A percentile compares a stretch with the other conserved stretches of the same genome.
Conservation (phyloP, 2,888 invertebrate species). For the Tyria jacobaeae region DNA sequence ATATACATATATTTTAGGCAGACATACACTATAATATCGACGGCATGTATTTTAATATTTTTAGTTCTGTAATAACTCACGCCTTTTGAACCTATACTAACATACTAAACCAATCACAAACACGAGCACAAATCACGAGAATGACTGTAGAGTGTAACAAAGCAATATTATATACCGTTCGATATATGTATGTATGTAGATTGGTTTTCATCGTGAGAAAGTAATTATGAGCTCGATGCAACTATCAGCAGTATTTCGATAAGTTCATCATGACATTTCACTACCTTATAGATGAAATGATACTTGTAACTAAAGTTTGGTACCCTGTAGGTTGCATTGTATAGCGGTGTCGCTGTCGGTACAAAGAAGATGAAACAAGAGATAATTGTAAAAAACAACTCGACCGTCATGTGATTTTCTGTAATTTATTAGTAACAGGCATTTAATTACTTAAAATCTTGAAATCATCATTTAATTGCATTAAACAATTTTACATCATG, state of each 20-base stretch:
- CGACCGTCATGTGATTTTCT: neutral
- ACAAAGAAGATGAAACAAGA: neutral
- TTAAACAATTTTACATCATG: too few species aligned
- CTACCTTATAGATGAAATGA: neutral
- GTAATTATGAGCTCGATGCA: neutral
- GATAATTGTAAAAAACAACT: too few species aligned
- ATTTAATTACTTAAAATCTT: too few species aligned
- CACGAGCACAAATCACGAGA: neutral
- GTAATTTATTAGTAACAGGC: too few species aligned
- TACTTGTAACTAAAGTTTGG: neutral
- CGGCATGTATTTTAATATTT: too few species aligned
- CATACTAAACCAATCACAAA: neutral
- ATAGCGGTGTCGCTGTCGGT: neutral
- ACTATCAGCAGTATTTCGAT: neutral
- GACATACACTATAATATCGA: too few species aligned
- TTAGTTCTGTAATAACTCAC: neutral
- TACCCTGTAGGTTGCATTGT: neutral
- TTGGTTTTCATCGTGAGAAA: slow-evolving; percentile 4
- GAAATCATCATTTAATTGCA: too few species aligned
- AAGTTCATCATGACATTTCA: neutral
- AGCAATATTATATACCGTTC: neutral
- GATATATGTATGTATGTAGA: neutral
- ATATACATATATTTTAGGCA: too few species aligned
- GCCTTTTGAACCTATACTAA: neutral
- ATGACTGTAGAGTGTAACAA: neutral